Evolutionary conservation across 2,888 invertebrate genomes (phyloP), one percentile per base, ranked within the genome.

Genomic region (Gandaritis pyraliata): DNA sequence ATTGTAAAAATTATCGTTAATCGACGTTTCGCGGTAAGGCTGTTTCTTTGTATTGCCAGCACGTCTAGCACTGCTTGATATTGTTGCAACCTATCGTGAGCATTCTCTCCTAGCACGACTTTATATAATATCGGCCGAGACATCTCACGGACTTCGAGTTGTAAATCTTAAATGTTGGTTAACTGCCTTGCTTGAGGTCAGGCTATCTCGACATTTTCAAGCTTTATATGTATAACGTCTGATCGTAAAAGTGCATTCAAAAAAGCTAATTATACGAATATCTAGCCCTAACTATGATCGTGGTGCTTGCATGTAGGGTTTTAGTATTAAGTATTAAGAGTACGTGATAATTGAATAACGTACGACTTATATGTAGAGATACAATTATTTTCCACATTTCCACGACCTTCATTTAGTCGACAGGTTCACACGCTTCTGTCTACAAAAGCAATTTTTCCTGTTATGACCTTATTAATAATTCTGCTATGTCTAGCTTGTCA

Each of bases 401-500:
- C n/a, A 36, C 10, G n/a, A 29, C 0, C n/a, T n/a, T n/a, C n/a
- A n/a, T n/a, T n/a, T n/a, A n/a, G n/a, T n/a, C n/a, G 15, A 43
- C 29, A 43, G 41, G 23, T 33, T 39, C 13, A 47, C 38, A 45
- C 33, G 46, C n/a, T 16, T 18, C 30, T 45, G 45, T 13, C 54
- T 18, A 54, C 38, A 23, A 10, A 39, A 48, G 2, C 13, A 38
- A 39, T 38, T 45, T 49, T 50, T 18, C 13, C 13, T 58, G 39
- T 23, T 13, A 47, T 15, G 51, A n/a, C 46, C 16, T 53, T 48
- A 43, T 47, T 48, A 29, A n/a, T 39, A 41, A 45, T 48, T 33
- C 33, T 48, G 46, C 51, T 16, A 30, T 16, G 49, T 43, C 15
- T 18, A 51, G 15, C 50, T 46, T 46, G 38, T 39, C 51, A 58